Evolutionary conservation across 1,140 invertebrate genomes (phyloP).

Genomic region (Halotydeus destructor): DNA sequence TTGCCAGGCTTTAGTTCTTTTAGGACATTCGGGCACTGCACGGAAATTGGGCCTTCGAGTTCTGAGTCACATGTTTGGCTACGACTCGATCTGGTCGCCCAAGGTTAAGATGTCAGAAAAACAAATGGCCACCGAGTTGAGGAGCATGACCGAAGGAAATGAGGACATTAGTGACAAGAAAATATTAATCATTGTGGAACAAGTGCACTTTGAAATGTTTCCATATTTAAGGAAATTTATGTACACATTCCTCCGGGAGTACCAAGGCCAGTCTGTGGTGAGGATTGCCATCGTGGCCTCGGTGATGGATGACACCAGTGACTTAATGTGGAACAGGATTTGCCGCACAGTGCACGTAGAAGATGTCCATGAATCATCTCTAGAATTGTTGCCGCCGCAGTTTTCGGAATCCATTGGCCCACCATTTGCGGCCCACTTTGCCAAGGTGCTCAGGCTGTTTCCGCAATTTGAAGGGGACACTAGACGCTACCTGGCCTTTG

Average conservation of each 20-base stretch:
- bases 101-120: constrained; percentile 2
- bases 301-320: background rate
- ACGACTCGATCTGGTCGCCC: constrained; percentile 10
- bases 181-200: constrained; percentile 10
- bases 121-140: constrained; percentile 9
- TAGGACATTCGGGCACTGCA: constrained; percentile 6
- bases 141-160: background rate
- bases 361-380: background rate
- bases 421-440: background rate
- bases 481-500: constrained; percentile 15
- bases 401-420: constrained; percentile 1
- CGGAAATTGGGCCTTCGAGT: constrained; percentile 3
- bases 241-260: background rate
- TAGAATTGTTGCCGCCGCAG: background rate
- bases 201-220: constrained; percentile 10
- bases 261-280: background rate
- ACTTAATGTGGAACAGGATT: constrained; percentile 5
- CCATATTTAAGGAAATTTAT: constrained; percentile 5
- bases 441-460: constrained; percentile 6
- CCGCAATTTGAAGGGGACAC: constrained; percentile 1
- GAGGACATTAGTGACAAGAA: constrained; percentile 1
- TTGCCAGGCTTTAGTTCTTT: constrained; percentile 1
- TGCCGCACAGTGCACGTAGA: constrained; percentile 1
- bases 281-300: constrained; percentile 2
- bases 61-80: constrained; percentile 7